phyloP scores from a whole-genome alignment of 1,140 invertebrate species.

The Drosophila pruinosa region DNA sequence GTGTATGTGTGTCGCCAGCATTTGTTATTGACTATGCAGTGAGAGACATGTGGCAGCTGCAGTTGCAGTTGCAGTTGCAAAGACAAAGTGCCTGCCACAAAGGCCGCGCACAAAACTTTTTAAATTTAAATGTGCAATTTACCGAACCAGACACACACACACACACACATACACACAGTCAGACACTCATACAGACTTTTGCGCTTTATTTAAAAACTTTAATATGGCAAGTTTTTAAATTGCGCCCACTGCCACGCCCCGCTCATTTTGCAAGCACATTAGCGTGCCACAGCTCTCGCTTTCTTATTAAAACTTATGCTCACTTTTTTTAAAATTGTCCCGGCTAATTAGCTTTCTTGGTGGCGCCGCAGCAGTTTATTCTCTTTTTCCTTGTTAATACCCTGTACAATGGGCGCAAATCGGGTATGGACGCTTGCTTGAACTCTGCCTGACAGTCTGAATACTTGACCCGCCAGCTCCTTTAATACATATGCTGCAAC shows the following conservation, averaged over 20 bases:
- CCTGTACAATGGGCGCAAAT: neutral
- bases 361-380: constrained; percentile 5
- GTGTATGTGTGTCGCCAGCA: constrained; percentile 7
- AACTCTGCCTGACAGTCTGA: neutral
- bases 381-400: constrained; percentile 1
- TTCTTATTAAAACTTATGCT: constrained; percentile 62
- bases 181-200: neutral
- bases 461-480: too few relatives aligned
- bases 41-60: constrained; percentile 35
- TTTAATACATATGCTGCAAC: too few relatives aligned
- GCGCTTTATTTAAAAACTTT: constrained; percentile 33
- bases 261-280: constrained; percentile 25
- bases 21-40: constrained; percentile 62
- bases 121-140: constrained; percentile 75
- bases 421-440: too few relatives aligned
- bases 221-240: constrained; percentile 48
- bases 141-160: constrained; percentile 14
- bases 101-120: constrained; percentile 51
- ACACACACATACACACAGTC: neutral
- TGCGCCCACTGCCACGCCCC: constrained; percentile 24
- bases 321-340: constrained; percentile 62
- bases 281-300: constrained; percentile 20
- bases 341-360: constrained; percentile 65
- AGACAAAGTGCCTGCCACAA: constrained; percentile 36
- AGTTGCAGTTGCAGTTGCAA: constrained; percentile 49